Base-by-base conservation (phyloP, 2,797 vertebrate species). In the Ctenochaetus hawaiiensis region DNA sequence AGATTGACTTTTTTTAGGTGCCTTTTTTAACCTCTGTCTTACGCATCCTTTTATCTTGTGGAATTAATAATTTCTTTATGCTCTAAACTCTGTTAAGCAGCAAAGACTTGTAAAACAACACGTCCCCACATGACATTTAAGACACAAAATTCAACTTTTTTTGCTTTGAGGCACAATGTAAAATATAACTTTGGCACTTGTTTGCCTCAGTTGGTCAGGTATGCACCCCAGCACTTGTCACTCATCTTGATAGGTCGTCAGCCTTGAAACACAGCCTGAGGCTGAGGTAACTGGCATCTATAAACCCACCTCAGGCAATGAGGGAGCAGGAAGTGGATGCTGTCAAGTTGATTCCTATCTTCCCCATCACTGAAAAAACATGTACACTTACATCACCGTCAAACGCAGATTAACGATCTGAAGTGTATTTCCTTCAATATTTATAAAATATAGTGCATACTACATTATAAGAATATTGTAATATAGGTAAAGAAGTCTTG, bases 291-390 rank as follows among this genome's bases (percentile, higher is more conserved):
- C 44, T 17, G n/a, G 4, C 43, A 56, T 39, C 49, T 30, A 52
- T 57, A 78, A 58, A 71, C 67, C 18, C 23, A 56, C 61, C 11
- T 17, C 30, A 14, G 49, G 57, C 41, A 44, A 45, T 20, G 13
- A 23, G 53, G 12, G 51, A 51, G 45, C 10, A 47, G 20, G 64
- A 45, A 52, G 44, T 4, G 8, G 34, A 14, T 2, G 3, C 48
- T 43, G 14, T 39, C 47, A 45, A 72, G 22, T 6, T 54, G 47
- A 71, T 9, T 43, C 20, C 0, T 20, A 30, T 43, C 10, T 30
- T 47, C 13, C 47, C 30, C 30, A 23, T 9, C 17, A 43, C 30
- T 10, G 61, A 47, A 59, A 30, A n/a, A 43, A 2, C 0, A 58
- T 13, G 44, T 34, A 10, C 56, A 49, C 17, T 10, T 1, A 18